A percentile compares a stretch with the other conserved stretches of the same genome.
Conservation (phyloP, 2,888 invertebrate species). For the Epinotia brunnichana region DNA sequence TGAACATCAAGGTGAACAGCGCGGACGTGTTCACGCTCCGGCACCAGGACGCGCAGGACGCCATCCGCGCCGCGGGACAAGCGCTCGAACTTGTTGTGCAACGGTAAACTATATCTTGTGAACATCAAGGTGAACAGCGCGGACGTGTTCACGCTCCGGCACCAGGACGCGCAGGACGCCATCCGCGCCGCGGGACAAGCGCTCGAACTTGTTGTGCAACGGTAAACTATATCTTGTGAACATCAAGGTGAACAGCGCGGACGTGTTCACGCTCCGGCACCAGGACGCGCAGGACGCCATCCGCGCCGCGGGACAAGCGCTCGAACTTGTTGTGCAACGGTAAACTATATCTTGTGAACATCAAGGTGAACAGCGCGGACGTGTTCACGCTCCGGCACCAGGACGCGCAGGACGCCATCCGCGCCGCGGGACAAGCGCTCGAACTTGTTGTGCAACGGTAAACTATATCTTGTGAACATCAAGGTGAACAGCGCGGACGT, state of each 20-base stretch:
- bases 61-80: slow-evolving; percentile 94
- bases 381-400: slow-evolving; percentile 95
- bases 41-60: slow-evolving; percentile 98
- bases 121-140: slow-evolving; percentile 93
- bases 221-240: too few relatives aligned
- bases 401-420: slow-evolving; percentile 97
- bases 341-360: too few relatives aligned
- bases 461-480: too few relatives aligned
- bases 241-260: slow-evolving; percentile 93
- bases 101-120: too few relatives aligned
- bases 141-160: slow-evolving; percentile 92
- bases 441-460: slow-evolving; percentile 94
- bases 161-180: slow-evolving; percentile 98
- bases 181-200: slow-evolving; percentile 94
- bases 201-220: slow-evolving; percentile 93
- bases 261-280: slow-evolving; percentile 93
- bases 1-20: slow-evolving; percentile 94
- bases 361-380: slow-evolving; percentile 94
- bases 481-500: slow-evolving; percentile 94
- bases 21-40: slow-evolving; percentile 92
- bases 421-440: slow-evolving; percentile 93
- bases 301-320: slow-evolving; percentile 92
- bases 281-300: slow-evolving; percentile 98
- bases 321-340: slow-evolving; percentile 94
- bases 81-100: slow-evolving; percentile 93